Base-by-base conservation (phyloP, 2,888 invertebrate genomes). In the Chalcis sispes region DNA sequence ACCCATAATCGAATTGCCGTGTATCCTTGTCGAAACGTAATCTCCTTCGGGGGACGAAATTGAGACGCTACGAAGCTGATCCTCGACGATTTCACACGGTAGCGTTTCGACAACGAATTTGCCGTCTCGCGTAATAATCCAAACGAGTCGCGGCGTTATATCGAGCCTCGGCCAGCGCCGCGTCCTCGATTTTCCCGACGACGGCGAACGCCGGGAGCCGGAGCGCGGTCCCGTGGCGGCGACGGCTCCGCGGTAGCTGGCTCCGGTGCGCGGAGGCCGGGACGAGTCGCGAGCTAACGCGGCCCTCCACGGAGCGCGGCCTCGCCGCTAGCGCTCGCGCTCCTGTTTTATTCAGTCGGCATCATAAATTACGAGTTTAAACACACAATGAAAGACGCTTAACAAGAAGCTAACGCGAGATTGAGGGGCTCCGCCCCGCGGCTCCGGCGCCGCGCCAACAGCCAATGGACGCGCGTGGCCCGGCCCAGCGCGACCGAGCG, bases 381-480 rank as follows among this genome's bases (percentile, higher is more conserved):
- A 88, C 88, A 89, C 88, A 88, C 88, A 88, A 89, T 89, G 88
- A 89, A 89, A 89, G 88, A 89, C 88, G 88, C 88, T 89, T 89
- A 89, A 89, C 88, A 89, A 88, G 88, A 89, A 88, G 88, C 87
- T 89, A 89, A 89, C 88, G 88, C 88, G 88, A 89, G 87, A 88
- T 89, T 89, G 88, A 89, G 87, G 86, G 87, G 87, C 86, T 83
- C 84, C 88, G 88, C 87, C 87, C 82, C 82, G 75, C 80, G 79
- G 72, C 69, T 52, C 71, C 23, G 20, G 20, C 52, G 83, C 77
- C 23, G 81, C 86, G 85, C 86, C 84, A 81, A 64, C 80, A 59
- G 77, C 64, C 70, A 71, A 75, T 50, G 46, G 52, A 13, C 61
- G 46, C 48, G 77, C 74, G n/a, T n/a, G n/a, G n/a, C n/a, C n/a